Percentiles rank a stretch among this genome's conserved stretches.
Evolutionary conservation across 2,113 vertebrate genomes (phyloP).

Genomic region (Proteles cristata): DNA sequence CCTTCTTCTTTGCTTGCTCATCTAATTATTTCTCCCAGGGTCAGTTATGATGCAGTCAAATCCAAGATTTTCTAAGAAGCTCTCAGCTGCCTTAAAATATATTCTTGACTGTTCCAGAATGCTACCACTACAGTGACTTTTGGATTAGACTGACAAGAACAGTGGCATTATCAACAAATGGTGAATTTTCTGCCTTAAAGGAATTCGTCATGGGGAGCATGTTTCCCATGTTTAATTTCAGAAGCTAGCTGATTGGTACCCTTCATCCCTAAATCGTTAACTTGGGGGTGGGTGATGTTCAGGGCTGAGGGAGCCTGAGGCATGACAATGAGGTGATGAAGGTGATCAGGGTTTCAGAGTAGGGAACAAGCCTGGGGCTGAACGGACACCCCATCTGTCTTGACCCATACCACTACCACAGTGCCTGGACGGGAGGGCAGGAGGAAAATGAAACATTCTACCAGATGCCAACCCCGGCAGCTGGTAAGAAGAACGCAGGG

Average conservation of each 20-base stretch:
- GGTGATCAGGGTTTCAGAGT: not conserved
- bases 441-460: not conserved
- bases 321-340: no score
- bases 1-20: not conserved
- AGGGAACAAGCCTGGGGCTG: not conserved
- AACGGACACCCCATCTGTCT: not conserved
- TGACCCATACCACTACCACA: rapidly evolving
- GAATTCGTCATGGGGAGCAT: not conserved
- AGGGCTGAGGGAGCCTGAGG: not conserved
- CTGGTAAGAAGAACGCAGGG: not conserved
- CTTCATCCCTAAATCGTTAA: not conserved
- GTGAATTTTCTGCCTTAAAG: not conserved
- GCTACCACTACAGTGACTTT: not conserved
- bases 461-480: not conserved
- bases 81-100: not conserved
- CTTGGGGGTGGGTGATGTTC: not conserved
- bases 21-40: not conserved
- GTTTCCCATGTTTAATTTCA: not conserved
- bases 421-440: not conserved
- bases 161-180: not conserved
- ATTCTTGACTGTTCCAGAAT: not conserved
- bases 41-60: not conserved
- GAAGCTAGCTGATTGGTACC: not conserved
- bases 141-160: not conserved
- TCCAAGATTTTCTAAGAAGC: not conserved